Base-by-base conservation (phyloP, 2,113 vertebrate genomes). In the Pollachius pollachius region DNA sequence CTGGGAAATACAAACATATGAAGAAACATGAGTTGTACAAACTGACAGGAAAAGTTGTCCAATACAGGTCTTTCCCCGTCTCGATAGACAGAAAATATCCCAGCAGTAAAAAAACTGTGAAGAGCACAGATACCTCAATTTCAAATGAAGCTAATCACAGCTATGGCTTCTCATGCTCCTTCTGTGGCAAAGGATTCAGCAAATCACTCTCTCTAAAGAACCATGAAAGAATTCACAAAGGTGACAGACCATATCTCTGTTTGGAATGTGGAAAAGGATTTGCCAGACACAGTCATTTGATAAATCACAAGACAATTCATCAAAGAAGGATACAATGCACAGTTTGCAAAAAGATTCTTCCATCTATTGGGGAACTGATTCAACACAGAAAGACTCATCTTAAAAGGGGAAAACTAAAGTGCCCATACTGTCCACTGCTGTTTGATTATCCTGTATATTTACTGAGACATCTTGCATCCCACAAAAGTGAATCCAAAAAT, bases 311-410 rank as follows among this genome's bases (percentile, higher is more conserved):
- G 82, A 80, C 67, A 17, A 72, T 85, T 34, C 92, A 94, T 60
- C 85, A 85, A 72, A 80, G 82, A 64, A 91, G 72, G 70, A 84
- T 92, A 78, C 89, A 91, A 70, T 94, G 93, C 75, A 90, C 88
- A n/a, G 86, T 90, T 62, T 94, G 93, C 73, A 84, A 65, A 73
- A 89, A 90, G 77, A 77, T 91, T 69, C 58, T 92, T 57, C 83
- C 85, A 56, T 87, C 77, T 30, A 75, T 92, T 73, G 80, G 79
- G 67, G 89, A 92, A 67, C 79, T 93, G 65, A 76, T 93, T 41
- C 84, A 91, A 34, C 93, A 94, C 71, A 85, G 88, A 75, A 78
- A 71, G 12, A 63, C 82, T 15, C 91, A 93, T 72, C 72, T 62
- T 15, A 86, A 88, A 73, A 90, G 72, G 37, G 90, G 90, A 27